Evolutionary conservation across 2,113 vertebrate genomes (phyloP).

Genomic region (Microcebus jonahi): DNA sequence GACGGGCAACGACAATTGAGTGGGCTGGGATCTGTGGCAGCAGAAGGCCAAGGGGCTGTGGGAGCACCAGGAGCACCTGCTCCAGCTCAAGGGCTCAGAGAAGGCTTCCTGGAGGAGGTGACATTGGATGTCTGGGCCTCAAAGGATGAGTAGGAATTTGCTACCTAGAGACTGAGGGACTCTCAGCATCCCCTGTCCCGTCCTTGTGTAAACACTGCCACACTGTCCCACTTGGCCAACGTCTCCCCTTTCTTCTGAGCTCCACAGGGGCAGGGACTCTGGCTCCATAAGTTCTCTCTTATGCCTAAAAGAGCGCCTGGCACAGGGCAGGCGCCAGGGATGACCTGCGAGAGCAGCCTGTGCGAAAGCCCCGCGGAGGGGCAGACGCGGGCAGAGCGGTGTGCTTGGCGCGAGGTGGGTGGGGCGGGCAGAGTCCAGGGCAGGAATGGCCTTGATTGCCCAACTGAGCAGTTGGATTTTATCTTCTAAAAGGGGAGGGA

Average conservation of each 20-base stretch:
- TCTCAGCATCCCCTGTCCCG: neutral
- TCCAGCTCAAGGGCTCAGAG: neutral
- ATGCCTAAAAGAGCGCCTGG: neutral
- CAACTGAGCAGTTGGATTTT: neutral
- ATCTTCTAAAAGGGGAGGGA: neutral
- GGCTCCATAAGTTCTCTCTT: neutral
- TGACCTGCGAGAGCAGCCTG: neutral
- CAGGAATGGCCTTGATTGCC: neutral
- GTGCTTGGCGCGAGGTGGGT: neutral
- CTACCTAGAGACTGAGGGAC: neutral
- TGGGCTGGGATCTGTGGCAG: neutral
- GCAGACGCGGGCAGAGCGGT: rapidly evolving
- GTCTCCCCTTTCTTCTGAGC: neutral
- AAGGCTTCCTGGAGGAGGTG: neutral
- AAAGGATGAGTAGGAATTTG: neutral
- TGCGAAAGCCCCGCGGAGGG: neutral
- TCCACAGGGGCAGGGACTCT: neutral
- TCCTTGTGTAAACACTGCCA: neutral
- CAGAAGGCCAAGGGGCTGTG: neutral
- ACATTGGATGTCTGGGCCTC: neutral
- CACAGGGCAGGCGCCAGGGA: neutral
- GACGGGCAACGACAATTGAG: neutral
- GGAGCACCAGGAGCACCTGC: neutral
- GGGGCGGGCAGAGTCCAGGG: neutral
- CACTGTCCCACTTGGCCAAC: neutral